phyloP scores from a whole-genome alignment of 2,797 vertebrate genomes.

The Tauraco hartlaubi region DNA sequence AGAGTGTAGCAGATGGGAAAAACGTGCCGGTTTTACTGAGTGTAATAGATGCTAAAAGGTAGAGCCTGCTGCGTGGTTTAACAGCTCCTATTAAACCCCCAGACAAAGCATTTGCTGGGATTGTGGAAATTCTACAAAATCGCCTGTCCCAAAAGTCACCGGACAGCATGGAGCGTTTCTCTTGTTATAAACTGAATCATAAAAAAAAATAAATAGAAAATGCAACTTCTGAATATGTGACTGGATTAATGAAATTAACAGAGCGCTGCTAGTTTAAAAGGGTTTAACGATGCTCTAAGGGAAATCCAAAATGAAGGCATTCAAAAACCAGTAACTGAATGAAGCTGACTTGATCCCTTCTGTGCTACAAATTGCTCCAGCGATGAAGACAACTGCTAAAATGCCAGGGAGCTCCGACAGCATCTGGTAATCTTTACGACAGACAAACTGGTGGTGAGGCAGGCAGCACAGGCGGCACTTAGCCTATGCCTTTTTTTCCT shows the following conservation, averaged over 20 bases:
- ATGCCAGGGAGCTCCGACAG: background rate
- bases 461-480: background rate
- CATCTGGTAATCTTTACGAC: slow-evolving; percentile 31
- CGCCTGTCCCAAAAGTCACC: background rate
- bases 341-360: slow-evolving; percentile 22
- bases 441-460: slow-evolving; percentile 7
- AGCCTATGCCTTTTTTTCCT: background rate
- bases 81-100: slow-evolving; percentile 54
- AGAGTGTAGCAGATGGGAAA: slow-evolving; percentile 60
- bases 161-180: background rate
- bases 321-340: background rate
- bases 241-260: slow-evolving; percentile 66
- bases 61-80: slow-evolving; percentile 60
- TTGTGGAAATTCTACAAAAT: slow-evolving; percentile 30
- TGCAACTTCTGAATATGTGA: background rate
- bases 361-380: slow-evolving; percentile 25
- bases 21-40: slow-evolving; percentile 59
- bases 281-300: slow-evolving; percentile 9
- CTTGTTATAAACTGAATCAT: slow-evolving; percentile 9
- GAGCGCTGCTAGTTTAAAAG: background rate
- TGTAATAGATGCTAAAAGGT: slow-evolving; percentile 66
- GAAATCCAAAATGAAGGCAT: slow-evolving; percentile 2
- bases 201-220: background rate
- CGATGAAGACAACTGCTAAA: background rate
- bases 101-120: slow-evolving; percentile 46